Conservation (phyloP, 1,140 invertebrate species). For the Magallana ariakensis region DNA sequence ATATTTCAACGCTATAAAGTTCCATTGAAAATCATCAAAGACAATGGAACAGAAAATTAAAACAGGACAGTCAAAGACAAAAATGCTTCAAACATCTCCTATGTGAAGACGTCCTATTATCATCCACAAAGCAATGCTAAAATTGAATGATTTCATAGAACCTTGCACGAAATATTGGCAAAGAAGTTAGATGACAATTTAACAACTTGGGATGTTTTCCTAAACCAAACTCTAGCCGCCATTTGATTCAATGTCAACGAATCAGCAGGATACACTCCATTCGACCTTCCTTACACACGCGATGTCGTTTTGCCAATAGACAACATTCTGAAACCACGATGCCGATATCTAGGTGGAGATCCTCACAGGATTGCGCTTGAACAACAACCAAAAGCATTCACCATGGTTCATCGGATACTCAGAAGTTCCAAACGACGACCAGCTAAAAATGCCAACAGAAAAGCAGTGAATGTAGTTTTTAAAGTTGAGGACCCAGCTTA, state of each 20-base stretch:
- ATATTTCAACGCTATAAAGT: too few species aligned
- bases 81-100: too few species aligned
- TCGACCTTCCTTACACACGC: too few species aligned
- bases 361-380: constrained; percentile 16
- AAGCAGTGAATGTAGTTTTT: neutral
- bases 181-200: constrained; percentile 45
- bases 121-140: too few species aligned
- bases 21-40: too few species aligned
- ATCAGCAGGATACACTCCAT: too few species aligned
- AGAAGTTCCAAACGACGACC: neutral
- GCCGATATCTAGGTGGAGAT: neutral
- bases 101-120: too few species aligned
- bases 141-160: too few species aligned
- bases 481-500: constrained; percentile 38
- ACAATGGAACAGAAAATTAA: too few species aligned
- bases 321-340: constrained; percentile 39
- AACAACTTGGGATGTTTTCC: constrained; percentile 49
- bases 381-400: constrained; percentile 45
- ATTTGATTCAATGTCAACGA: constrained; percentile 51
- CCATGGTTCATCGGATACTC: neutral
- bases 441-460: constrained; percentile 24
- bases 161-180: too few species aligned
- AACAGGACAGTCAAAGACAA: too few species aligned
- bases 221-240: constrained; percentile 51
- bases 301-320: too few species aligned